Conservation (phyloP, 2,113 vertebrate genomes). For the Balaeniceps rex region DNA sequence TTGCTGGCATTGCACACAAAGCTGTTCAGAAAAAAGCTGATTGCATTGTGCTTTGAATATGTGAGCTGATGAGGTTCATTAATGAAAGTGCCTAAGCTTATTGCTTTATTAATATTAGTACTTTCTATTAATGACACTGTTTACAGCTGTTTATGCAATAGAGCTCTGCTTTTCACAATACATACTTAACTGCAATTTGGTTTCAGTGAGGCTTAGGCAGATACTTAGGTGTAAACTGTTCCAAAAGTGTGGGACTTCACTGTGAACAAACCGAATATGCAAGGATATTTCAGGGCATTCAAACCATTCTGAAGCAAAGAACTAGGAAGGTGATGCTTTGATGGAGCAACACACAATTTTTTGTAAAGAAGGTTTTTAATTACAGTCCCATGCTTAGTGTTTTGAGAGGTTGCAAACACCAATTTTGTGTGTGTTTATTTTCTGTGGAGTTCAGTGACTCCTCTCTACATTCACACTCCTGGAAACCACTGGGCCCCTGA, state of each 20-base stretch:
- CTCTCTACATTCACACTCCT: neutral
- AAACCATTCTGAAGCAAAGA: neutral
- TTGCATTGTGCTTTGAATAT: neutral
- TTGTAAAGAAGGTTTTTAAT: neutral
- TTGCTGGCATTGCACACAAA: neutral
- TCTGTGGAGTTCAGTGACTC: neutral
- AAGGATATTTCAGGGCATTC: neutral
- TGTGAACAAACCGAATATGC: neutral
- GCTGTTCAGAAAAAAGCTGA: neutral
- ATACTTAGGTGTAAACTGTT: neutral
- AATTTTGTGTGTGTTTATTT: neutral
- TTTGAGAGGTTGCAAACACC: neutral
- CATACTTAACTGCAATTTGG: neutral
- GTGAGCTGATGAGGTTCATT: neutral
- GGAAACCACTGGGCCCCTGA: neutral
- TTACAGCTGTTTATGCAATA: neutral
- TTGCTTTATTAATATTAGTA: neutral
- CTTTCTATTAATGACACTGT: neutral
- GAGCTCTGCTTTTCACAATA: neutral
- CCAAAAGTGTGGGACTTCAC: neutral
- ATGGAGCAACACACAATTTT: neutral
- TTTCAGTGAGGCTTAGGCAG: neutral
- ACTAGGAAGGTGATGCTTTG: neutral
- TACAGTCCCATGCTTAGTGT: accelerated
- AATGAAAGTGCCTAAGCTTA: neutral